phyloP scores from a whole-genome alignment of 2,113 vertebrate genomes.

The Empidonax traillii region DNA sequence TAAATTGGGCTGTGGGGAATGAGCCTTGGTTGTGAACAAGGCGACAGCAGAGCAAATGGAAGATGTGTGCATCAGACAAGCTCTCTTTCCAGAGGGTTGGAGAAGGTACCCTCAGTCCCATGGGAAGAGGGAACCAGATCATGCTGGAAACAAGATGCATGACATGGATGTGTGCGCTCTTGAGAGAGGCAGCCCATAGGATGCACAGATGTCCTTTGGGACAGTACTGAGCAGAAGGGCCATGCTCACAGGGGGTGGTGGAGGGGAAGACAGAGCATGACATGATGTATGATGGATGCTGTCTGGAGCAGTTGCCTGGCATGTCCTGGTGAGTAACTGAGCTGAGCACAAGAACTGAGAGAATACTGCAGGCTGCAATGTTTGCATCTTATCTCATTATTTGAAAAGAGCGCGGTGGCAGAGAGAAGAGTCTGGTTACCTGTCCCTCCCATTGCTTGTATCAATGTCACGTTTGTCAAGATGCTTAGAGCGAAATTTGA shows the following conservation, averaged over 20 bases:
- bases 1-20: neutral
- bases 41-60: neutral
- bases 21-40: neutral
- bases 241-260: rapidly evolving
- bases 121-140: neutral
- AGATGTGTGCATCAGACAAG: neutral
- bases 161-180: rapidly evolving
- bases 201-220: neutral
- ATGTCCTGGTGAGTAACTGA: neutral
- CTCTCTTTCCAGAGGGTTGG: neutral
- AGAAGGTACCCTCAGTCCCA: neutral
- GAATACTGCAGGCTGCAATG: neutral
- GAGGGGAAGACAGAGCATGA: neutral
- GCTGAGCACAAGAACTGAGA: neutral
- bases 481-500: neutral
- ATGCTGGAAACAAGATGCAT: neutral
- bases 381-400: neutral
- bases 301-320: neutral
- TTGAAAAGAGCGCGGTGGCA: neutral
- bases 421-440: neutral
- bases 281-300: rapidly evolving
- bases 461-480: rapidly evolving
- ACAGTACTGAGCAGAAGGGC: neutral
- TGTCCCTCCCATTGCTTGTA: neutral
- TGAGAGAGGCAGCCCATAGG: neutral